phyloP scores from a whole-genome alignment of 2,888 invertebrate species.

The Brachypterus glaber region DNA sequence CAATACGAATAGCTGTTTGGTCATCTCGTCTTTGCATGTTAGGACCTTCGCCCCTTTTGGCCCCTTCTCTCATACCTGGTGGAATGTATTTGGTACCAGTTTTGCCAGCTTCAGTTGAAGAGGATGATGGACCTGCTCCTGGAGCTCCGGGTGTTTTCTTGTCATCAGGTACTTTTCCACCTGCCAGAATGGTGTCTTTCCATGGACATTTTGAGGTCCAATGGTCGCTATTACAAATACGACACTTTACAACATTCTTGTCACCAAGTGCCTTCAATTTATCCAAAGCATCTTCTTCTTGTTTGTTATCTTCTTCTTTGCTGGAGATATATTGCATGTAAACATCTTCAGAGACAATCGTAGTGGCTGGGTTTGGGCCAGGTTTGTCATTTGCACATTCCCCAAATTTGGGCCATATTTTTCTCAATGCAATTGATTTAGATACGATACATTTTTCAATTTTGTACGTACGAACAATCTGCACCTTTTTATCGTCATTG shows the following conservation, averaged over 20 bases:
- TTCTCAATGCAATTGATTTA: slow-evolving; percentile 85
- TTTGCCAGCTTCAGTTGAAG: slow-evolving; percentile 31
- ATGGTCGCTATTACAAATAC: slow-evolving; percentile 91
- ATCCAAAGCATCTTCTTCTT: slow-evolving; percentile 70
- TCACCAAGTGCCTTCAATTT: slow-evolving; percentile 60
- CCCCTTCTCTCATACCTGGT: slow-evolving; percentile 80
- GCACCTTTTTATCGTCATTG: slow-evolving; percentile 85
- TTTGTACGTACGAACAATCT: slow-evolving; percentile 83
- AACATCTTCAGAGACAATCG: slow-evolving; percentile 91
- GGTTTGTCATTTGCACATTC: slow-evolving; percentile 82
- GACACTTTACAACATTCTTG: slow-evolving; percentile 72
- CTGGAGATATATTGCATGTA: slow-evolving; percentile 87
- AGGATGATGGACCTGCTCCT: too few relatives aligned
- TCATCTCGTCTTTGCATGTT: slow-evolving; percentile 59
- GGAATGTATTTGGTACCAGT: slow-evolving; percentile 70
- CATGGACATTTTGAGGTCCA: slow-evolving; percentile 98
- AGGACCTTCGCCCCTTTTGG: slow-evolving; percentile 58
- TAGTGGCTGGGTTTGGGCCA: slow-evolving; percentile 98
- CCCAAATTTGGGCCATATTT: slow-evolving; percentile 95
- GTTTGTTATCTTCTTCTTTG: slow-evolving; percentile 79
- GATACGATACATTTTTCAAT: slow-evolving; percentile 84
- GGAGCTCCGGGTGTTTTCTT: slow-evolving; percentile 39
- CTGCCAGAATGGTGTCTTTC: slow-evolving; percentile 78
- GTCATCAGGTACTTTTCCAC: slow-evolving; percentile 51
- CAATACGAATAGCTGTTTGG: slow-evolving; percentile 84